These are phyloP conservation scores for Esperia sulphurella DNA, from an alignment of 2,888 invertebrate species.

Conservation along the genomic window DNA sequence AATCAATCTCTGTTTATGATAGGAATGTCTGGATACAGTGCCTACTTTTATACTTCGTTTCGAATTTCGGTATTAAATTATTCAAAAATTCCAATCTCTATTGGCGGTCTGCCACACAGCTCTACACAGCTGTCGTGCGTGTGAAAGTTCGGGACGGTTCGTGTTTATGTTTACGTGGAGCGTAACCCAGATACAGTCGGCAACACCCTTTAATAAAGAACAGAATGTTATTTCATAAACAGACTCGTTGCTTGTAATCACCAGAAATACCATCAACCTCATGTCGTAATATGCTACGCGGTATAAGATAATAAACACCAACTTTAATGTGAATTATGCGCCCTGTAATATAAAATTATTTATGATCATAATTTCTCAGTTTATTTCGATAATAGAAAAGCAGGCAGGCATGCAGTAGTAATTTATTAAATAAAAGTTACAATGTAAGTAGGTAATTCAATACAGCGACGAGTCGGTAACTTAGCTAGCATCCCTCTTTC, in stretches of 20 bases:
- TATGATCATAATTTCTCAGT: no score
- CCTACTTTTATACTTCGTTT: neutral
- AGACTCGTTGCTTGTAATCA: constrained; percentile 3
- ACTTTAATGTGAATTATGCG: neutral
- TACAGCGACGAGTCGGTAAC: no score
- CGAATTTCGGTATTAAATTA: constrained; percentile 2
- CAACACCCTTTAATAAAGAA: constrained; percentile 23
- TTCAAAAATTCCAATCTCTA: constrained; percentile 10
- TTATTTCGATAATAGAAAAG: no score
- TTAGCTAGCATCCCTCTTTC: no score
- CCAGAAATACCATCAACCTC: constrained; percentile 8
- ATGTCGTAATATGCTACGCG: constrained; percentile 2
- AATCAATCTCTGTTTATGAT: no score
- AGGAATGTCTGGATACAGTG: no score
- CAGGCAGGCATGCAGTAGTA: neutral
- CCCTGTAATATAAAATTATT: neutral
- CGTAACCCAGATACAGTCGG: constrained; percentile 46
- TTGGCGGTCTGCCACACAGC: constrained; percentile 34
- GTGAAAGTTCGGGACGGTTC: constrained; percentile 41
- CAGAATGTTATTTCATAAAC: constrained; percentile 1
- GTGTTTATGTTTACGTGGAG: constrained; percentile 52
- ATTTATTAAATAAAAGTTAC: neutral
- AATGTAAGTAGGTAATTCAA: no score
- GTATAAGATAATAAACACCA: neutral
- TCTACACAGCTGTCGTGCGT: constrained; percentile 37